These are phyloP conservation scores for Drosophila anomelani DNA, from an alignment of 2,888 invertebrate genomes.

Conservation along the genomic window DNA sequence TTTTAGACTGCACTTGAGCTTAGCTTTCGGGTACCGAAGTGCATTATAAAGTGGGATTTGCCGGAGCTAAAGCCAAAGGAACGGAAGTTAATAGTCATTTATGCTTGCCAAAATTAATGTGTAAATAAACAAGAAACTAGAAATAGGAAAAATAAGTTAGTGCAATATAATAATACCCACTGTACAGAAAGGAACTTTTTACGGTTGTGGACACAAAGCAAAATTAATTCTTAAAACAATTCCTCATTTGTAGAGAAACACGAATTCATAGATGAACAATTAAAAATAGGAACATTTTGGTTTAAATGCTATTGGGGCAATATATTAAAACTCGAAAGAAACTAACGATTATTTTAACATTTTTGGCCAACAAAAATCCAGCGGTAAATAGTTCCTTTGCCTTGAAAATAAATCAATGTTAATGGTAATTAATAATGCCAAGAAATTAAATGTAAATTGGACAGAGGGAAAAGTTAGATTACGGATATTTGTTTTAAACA, in stretches of 20 bases:
- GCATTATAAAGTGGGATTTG: conserved; percentile 31
- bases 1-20: conserved; percentile 62
- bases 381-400: conserved; percentile 83
- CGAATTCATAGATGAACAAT: conserved; percentile 22
- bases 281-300: conserved; percentile 22
- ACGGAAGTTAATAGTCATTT: conserved; percentile 7
- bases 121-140: conserved; percentile 21
- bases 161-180: conserved; percentile 42
- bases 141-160: conserved; percentile 2
- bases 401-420: conserved; percentile 62
- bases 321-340: conserved; percentile 40
- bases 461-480: conserved; percentile 8
- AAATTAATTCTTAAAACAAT: conserved; percentile 60
- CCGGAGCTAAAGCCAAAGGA: background rate
- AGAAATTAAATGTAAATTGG: conserved; percentile 46
- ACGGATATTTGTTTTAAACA: background rate
- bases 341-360: conserved; percentile 63
- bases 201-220: conserved; percentile 73
- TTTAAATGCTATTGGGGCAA: conserved; percentile 24
- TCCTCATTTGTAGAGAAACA: conserved; percentile 62
- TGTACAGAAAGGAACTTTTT: conserved; percentile 75
- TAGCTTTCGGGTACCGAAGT: conserved; percentile 60
- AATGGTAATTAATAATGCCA: conserved; percentile 31
- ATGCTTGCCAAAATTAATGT: conserved; percentile 6
- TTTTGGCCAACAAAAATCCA: conserved; percentile 81